Base-by-base conservation (phyloP, 2,113 vertebrate species). In the Ptilorrhoa leucosticta region DNA sequence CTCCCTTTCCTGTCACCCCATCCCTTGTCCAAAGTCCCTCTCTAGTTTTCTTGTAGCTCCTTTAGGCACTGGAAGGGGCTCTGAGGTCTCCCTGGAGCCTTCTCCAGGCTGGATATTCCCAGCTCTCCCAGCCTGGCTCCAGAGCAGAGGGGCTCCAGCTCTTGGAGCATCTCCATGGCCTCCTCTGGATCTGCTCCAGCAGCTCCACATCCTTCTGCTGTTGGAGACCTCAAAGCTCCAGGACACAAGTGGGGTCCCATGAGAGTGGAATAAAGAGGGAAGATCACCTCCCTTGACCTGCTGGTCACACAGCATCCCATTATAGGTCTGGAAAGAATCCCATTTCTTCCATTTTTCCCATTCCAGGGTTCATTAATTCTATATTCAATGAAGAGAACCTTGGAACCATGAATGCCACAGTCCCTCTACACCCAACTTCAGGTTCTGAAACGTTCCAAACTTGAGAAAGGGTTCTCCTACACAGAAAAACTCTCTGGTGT, bases 51-150 rank as follows among this genome's bases (percentile, higher is more conserved):
- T 3, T 89, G 45, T 9, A 60, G 23, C 13, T 13, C 2, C 9
- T 60, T 82, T 1, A 39, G 10, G 23, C 28, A 1, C 61, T 82
- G 45, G 19, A 65, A 81, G 12, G 5, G 3, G 8, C 31, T 42
- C 27, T 65, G 2, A 60, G 20, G 0, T 66, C 9, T 47, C 5
- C 5, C 39, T 39, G 33, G 33, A 66, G 0, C 18, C 1, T 81
- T 73, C 9, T 27, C 61, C 37, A 45, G 28, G 3, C 1, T 66
- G 39, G 2, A n/a, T 24, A 53, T 0, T 1, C 11, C 39, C 53
- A 75, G 6, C 9, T n/a, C 45, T 66, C 45, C 69, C 24, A 53
- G 24, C 13, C 61, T 40, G 28, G 5, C 60, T 66, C 17, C 16
- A 20, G 45, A 45, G 45, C 33, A 53, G 84, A 61, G 33, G 12